Evolutionary conservation across 2,797 vertebrate genomes (phyloP).

Genomic region (Apogon talboti): DNA sequence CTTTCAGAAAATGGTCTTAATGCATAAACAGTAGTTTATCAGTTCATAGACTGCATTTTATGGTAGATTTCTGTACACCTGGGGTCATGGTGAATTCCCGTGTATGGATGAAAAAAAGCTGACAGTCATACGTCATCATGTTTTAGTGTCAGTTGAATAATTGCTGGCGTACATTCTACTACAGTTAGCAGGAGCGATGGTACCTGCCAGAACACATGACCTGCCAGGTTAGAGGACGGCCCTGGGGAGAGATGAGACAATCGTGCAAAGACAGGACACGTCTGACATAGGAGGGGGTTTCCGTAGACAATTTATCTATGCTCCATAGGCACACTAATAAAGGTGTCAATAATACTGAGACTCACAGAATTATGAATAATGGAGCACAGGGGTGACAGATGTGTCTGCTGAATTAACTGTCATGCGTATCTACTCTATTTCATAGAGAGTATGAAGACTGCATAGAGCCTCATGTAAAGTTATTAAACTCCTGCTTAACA

Average conservation of each 20-base stretch:
- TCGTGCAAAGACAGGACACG: conserved; percentile 54
- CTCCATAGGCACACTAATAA: conserved; percentile 47
- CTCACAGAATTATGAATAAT: conserved; percentile 25
- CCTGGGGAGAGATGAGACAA: conserved; percentile 53
- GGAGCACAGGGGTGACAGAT: not conserved
- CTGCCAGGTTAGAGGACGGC: conserved; percentile 60
- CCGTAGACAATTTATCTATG: conserved; percentile 51
- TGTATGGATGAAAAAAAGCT: conserved; percentile 40
- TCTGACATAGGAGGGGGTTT: conserved; percentile 69
- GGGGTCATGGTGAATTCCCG: conserved; percentile 4
- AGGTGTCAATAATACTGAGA: conserved; percentile 25
- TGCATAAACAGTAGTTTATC: no score
- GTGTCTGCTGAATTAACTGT: conserved; percentile 2
- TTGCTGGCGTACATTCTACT: conserved; percentile 54
- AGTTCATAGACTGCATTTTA: no score
- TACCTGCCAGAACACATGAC: conserved; percentile 70
- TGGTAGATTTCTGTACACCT: not conserved
- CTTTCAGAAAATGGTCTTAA: no score
- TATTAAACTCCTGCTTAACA: conserved; percentile 26
- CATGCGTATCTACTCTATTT: not conserved
- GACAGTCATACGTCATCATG: conserved; percentile 22
- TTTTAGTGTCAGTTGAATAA: conserved; percentile 54
- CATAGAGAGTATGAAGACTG: not conserved
- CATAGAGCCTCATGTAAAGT: conserved; percentile 23
- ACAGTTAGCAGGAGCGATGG: conserved; percentile 28